Base-by-base conservation (phyloP, 2,888 invertebrate genomes). In the Piscicola geometra region DNA sequence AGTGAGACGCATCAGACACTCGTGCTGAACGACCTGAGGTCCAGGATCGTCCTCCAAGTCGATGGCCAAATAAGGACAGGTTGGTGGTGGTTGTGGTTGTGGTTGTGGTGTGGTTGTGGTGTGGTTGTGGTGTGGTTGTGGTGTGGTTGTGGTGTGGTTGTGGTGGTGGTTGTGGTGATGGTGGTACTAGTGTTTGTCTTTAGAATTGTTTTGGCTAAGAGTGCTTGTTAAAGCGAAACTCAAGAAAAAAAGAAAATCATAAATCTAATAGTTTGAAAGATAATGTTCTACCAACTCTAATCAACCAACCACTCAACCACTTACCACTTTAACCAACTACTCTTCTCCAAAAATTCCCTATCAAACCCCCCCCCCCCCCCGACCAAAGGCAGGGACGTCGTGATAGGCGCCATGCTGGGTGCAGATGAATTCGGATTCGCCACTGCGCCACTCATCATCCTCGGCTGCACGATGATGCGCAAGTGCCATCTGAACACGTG, bases 381-480 rank as follows among this genome's bases (percentile, higher is more conserved):
- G 15, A 9, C 79, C 82, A 28, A 94, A 15, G 95, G 89, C 88
- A 94, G 94, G 84, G 99, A 99, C 87, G 93, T 99, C 35, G 90
- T 96, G 81, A 93, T 98, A 33, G 98, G 96, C 1, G 97, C 95
- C 0, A 85, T 97, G 64, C 88, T 99, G 56, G 99, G 99, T 33
- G 99, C 99, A 12, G 99, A 99, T 85, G 99, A 99, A 86, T 93
- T 97, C 85, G 99, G 97, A 32, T 94, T 99, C 88, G 96, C 96
- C 84, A 99, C 99, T 0, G 98, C 97, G 1, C 98, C 99, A 0
- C 88, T 99, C 73, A 97, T 99, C 83, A 95, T 93, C 0, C 90
- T 99, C 86, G 99, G 99, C 1, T 99, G 99, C 84, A 99, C 97
- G 0, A 99, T 99, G 99, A 99, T 99, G 99, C 89, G 99, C 76